These are phyloP conservation scores for Pycnomerus fuliginosus DNA, from an alignment of 2,888 invertebrate species.

Conservation along the genomic window DNA sequence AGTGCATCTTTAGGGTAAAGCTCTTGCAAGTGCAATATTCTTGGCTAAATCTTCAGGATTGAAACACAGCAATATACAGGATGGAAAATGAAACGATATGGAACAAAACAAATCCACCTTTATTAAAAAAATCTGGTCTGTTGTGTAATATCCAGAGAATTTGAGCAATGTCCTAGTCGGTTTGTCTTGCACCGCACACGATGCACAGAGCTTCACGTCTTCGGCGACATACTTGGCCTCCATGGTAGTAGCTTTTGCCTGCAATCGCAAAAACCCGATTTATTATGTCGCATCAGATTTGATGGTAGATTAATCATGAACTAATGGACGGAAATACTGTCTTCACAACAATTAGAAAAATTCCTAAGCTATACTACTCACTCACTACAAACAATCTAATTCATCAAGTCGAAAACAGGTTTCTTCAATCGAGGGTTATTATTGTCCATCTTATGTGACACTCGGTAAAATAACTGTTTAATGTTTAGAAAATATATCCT, in stretches of 20 bases:
- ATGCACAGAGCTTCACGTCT: slow-evolving; percentile 42
- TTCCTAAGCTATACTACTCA: slow-evolving; percentile 10
- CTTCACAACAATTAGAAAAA: slow-evolving; percentile 23
- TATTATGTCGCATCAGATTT: slow-evolving; percentile 38
- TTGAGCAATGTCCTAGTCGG: slow-evolving; percentile 42
- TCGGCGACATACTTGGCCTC: slow-evolving; percentile 34
- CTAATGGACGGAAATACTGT: slow-evolving; percentile 36
- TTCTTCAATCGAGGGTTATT: slow-evolving; percentile 25
- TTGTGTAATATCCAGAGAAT: slow-evolving; percentile 45
- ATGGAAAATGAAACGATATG: too few species aligned
- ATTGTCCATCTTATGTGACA: slow-evolving; percentile 30
- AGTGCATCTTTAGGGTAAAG: too few species aligned
- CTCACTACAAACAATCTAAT: slow-evolving; percentile 16
- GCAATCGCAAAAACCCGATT: slow-evolving; percentile 35
- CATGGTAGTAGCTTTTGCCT: slow-evolving; percentile 33
- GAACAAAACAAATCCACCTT: too few species aligned
- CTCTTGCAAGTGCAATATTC: too few species aligned
- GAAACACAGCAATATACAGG: too few species aligned
- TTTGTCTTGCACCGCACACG: slow-evolving; percentile 40
- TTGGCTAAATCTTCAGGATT: too few species aligned
- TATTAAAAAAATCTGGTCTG: slow-evolving; percentile 33
- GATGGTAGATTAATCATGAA: slow-evolving; percentile 36
- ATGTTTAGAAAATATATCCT: slow-evolving; percentile 25
- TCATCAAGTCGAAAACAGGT: slow-evolving; percentile 29
- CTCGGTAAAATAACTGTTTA: slow-evolving; percentile 32